Evolutionary conservation across 2,888 invertebrate genomes (phyloP).

Genomic region (Xylocampa areola): DNA sequence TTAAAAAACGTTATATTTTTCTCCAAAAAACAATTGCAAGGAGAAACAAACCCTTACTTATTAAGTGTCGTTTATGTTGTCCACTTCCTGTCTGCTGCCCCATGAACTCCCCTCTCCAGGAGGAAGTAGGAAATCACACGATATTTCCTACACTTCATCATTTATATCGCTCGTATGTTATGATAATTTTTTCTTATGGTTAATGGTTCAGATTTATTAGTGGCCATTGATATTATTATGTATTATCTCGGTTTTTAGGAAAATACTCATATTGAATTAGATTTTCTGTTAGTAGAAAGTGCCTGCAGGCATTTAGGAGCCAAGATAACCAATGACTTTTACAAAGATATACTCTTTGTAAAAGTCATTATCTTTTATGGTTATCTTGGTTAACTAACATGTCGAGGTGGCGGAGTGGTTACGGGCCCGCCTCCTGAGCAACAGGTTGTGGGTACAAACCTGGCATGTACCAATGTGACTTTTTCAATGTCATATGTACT

Average conservation of each 20-base stretch:
- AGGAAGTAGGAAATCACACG: conserved; percentile 59
- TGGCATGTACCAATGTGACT: no score
- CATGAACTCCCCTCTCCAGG: conserved; percentile 37
- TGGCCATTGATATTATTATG: conserved; percentile 22
- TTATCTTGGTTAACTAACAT: no score
- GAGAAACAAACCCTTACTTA: conserved; percentile 16
- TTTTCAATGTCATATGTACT: no score
- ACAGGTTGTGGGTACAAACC: no score
- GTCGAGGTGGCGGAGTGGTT: no score
- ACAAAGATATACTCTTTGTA: no score
- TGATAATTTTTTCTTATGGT: conserved; percentile 33
- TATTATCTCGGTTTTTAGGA: conserved; percentile 5
- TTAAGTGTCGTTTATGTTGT: conserved; percentile 50
- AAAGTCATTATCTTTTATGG: no score
- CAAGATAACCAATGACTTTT: no score
- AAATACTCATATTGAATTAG: background rate
- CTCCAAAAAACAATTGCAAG: background rate
- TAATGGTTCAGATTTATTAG: conserved; percentile 18
- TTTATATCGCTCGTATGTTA: conserved; percentile 36
- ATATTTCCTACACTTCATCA: conserved; percentile 59
- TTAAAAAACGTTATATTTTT: no score
- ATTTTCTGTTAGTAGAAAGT: background rate
- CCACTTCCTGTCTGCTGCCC: conserved; percentile 51
- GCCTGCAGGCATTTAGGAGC: background rate
- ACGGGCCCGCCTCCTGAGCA: no score